Evolutionary conservation across 2,888 invertebrate species (phyloP), one percentile per base, ranked within the genome.

Genomic region (Miltochrista miniata): DNA sequence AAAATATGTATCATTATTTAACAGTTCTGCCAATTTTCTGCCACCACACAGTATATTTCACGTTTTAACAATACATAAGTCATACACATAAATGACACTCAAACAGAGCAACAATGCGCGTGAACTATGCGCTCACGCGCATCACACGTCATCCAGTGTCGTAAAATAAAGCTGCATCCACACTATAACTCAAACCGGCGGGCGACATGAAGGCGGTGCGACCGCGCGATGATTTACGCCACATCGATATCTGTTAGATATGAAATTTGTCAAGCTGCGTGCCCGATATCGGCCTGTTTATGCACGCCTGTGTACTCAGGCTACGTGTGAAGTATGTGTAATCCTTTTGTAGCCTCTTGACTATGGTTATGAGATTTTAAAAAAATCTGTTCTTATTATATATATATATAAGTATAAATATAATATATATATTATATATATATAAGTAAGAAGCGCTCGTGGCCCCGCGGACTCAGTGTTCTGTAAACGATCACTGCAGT

Each of bases 211-310:
- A 67, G 68, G 72, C 78, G 73, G 76, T 73, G 72, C 71, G 70
- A 68, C 67, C 68, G 66, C 67, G 70, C 68, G 58, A 70, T 86
- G 87, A 89, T 87, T 87, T 88, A 90, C 81, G 71, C 72, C 61
- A 68, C 79, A 74, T 86, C 89, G 87, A 88, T 87, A 87, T 84
- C 85, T 76, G 83, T 81, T 85, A 85, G 88, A 87, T 85, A 83
- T 73, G 85, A 78, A 85, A 88, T 90, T 90, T 89, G 89, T 90
- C 90, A 90, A 76, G 69, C 73, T 69, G 59, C 51, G 59, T 63
- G 54, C 59, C 68, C 72, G 76, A 76, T 78, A 79, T 61, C 62
- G 72, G 74, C 61, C 83, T 86, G 87, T 85, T 88, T 89, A 87
- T 87, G 87, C 86, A 79, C 58, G 68, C 64, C 70, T 72, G 82